These are phyloP conservation scores for Epinephelus malabaricus DNA, from an alignment of 2,797 vertebrate genomes.

Conservation along the genomic window DNA sequence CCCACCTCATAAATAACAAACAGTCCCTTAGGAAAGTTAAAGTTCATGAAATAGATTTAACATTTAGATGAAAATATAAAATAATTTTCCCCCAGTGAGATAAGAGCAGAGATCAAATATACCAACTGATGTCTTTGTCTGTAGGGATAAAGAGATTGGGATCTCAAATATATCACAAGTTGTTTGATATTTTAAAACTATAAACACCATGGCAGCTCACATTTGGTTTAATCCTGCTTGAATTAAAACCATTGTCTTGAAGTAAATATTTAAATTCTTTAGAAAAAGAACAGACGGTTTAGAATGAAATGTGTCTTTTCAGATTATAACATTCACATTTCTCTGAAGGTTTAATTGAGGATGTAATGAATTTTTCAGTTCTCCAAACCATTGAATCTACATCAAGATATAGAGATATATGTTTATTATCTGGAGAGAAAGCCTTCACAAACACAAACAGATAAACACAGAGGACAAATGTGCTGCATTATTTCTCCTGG, in stretches of 20 bases:
- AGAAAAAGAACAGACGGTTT: background rate
- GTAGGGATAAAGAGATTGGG: background rate
- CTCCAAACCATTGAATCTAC: background rate
- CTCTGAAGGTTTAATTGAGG: background rate
- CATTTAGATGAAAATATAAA: too few relatives aligned
- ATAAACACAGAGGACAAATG: slow-evolving; percentile 1
- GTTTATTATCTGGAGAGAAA: background rate
- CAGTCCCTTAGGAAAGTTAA: too few relatives aligned
- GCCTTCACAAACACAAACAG: background rate
- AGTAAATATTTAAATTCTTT: background rate
- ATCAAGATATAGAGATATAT: too few relatives aligned
- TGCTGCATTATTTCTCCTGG: background rate
- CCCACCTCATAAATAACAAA: too few relatives aligned
- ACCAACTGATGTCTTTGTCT: background rate
- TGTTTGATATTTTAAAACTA: background rate
- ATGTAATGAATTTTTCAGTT: slow-evolving; percentile 2
- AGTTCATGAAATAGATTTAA: too few relatives aligned
- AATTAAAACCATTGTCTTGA: background rate
- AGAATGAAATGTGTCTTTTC: background rate
- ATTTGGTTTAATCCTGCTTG: background rate
- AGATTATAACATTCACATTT: background rate
- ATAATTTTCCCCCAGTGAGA: too few relatives aligned
- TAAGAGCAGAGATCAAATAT: background rate
- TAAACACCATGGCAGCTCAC: background rate
- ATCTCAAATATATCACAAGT: background rate